Conservation (phyloP, 2,113 vertebrate genomes). For the Clarias magur region DNA sequence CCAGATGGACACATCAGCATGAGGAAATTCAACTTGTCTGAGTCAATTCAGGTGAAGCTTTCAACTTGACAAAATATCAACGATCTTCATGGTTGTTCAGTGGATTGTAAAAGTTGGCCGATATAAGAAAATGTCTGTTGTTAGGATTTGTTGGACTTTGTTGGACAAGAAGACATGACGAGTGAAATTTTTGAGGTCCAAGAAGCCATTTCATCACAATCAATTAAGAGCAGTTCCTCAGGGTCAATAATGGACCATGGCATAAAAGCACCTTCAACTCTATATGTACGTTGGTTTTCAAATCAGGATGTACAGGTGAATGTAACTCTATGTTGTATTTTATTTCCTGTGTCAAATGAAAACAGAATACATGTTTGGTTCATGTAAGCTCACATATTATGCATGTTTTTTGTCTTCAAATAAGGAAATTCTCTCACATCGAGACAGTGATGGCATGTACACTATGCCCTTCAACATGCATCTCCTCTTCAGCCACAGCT, state of each 20-base stretch:
- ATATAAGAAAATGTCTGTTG: neutral
- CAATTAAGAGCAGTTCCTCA: conserved; percentile 1
- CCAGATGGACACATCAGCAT: conserved; percentile 29
- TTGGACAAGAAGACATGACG: conserved; percentile 33
- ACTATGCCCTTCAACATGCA: too few species aligned
- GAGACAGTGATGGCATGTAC: too few species aligned
- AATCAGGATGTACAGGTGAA: conserved; percentile 22
- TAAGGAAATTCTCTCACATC: too few species aligned
- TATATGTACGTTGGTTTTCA: conserved; percentile 39
- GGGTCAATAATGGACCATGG: conserved; percentile 37
- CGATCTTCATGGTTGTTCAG: too few species aligned
- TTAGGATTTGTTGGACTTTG: conserved; percentile 39
- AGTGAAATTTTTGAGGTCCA: conserved; percentile 36
- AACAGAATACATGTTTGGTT: neutral
- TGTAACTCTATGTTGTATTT: neutral
- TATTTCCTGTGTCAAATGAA: neutral
- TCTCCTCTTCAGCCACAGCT: too few species aligned
- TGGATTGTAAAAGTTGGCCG: too few species aligned
- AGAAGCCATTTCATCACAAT: conserved; percentile 36
- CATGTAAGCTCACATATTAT: neutral
- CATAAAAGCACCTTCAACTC: conserved; percentile 31
- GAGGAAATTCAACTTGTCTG: conserved; percentile 34
- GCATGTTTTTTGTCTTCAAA: conserved; percentile 2
- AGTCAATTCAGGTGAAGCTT: conserved; percentile 25
- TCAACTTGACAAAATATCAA: neutral